Evolutionary conservation across 2,113 vertebrate species (phyloP), one percentile per base, ranked within the genome.

Genomic region (Grammomys dolichurus): DNA sequence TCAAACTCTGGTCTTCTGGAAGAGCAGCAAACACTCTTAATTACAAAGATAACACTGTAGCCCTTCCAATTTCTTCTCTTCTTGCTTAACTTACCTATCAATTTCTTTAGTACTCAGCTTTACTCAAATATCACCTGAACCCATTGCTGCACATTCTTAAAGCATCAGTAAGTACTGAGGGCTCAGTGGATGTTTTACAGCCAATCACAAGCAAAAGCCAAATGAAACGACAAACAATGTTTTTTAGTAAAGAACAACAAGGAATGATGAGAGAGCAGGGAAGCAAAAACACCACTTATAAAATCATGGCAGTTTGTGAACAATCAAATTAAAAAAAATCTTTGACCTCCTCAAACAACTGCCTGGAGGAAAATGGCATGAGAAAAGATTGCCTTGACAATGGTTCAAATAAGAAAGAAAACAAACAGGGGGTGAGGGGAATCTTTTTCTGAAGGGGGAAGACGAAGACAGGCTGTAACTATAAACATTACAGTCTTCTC

Each of bases 381-480:
- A 91, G 76, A 81, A 72, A 36, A 40, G 26, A 9, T 2, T 2
- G 69, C 63, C 5, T 10, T 72, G 28, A 91, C 8, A 73, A 48
- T 65, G 54, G 73, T 89, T 90, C 54, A 73, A 91, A 46, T 87
- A 20, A 60, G 3, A 51, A 84, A 67, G 13, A 84, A 43, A 82
- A 9, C 3, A 43, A 43, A 13, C n/a, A 12, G 36, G 16, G 22
- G 3, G 36, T 65, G 1, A 40, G 40, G 40, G 40, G 40, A 40
- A 40, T 63, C 28, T 10, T 43, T 93, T 93, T 90, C 81, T 90
- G 84, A 91, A 93, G 10, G 43, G 33, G 67, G 2, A 12, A 58
- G 22, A 58, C 58, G 36, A 60, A 87, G 9, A 28, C 20, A 90
- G 12, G 28, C 13, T 88, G 12, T 28, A 48, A 43, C 40, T 88